Conservation (phyloP, 2,888 invertebrate genomes). For the Lepidochitona cinerea region DNA sequence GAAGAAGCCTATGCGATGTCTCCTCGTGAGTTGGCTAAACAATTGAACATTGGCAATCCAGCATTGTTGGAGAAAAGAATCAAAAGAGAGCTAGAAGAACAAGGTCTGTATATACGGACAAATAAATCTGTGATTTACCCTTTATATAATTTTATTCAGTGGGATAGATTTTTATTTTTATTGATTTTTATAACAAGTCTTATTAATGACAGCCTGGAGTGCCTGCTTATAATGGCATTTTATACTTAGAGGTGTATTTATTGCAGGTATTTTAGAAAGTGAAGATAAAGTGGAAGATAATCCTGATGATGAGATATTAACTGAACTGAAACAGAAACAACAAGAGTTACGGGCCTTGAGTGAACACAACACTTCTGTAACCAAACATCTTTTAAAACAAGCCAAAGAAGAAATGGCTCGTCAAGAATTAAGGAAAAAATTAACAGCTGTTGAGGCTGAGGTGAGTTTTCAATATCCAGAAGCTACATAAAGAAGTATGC, state of each 20-base stretch:
- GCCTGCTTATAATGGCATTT: no score
- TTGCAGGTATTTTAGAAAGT: constrained; percentile 66
- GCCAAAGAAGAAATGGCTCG: constrained; percentile 86
- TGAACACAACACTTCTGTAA: constrained; percentile 81
- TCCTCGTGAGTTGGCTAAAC: constrained; percentile 65
- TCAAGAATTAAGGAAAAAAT: constrained; percentile 83
- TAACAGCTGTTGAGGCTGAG: constrained; percentile 79
- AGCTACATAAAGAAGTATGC: no score
- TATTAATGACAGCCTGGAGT: no score
- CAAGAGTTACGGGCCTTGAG: constrained; percentile 76
- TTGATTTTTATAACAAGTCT: no score
- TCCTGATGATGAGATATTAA: constrained; percentile 84
- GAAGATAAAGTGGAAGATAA: constrained; percentile 68
- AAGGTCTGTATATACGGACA: constrained; percentile 78
- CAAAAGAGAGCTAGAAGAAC: constrained; percentile 87
- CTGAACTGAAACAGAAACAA: constrained; percentile 90
- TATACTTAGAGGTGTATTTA: no score
- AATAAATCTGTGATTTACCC: no score
- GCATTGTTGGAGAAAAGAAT: constrained; percentile 82
- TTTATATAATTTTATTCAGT: no score
- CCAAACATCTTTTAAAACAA: constrained; percentile 79
- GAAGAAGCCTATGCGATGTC: constrained; percentile 65
- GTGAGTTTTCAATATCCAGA: no score
- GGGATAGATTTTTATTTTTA: no score
- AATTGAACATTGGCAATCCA: constrained; percentile 70